Evolutionary conservation across 2,113 vertebrate species (phyloP), one percentile per base, ranked within the genome.

Genomic region (Oryctolagus cuniculus): DNA sequence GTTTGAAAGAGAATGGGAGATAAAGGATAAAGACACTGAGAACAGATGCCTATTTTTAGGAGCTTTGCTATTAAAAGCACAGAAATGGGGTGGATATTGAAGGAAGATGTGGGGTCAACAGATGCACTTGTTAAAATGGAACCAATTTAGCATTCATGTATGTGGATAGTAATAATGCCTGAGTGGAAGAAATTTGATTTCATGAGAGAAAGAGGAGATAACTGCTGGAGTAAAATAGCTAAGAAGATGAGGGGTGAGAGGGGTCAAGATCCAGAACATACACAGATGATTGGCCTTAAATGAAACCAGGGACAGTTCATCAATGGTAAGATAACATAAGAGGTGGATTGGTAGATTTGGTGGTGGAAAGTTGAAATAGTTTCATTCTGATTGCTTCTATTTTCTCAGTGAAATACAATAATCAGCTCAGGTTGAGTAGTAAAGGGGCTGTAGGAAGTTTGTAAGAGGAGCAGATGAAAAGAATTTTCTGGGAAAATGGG

Each of bases 391-490:
- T 81, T 87, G 72, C 61, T 93, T 81, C 78, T 79, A 80, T 88
- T 91, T 81, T 87, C 74, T 88, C 72, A 87, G 9, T 77, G 19
- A 93, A 93, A 89, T 91, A 74, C 91, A 61, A 34, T 64, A 72
- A 92, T 88, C 25, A 67, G 24, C 31, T 90, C 25, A 90, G 31
- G 36, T 51, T 92, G 69, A 96, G 3, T 12, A 80, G 34, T 73
- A 94, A 86, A 84, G 38, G 51, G 58, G 31, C 29, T 89, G 4
- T 44, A 89, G 58, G 13, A 77, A 22, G 9, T 63, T 93, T 92
- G 22, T 93, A 75, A 80, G 11, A 22, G 24, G 10, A 80, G 15
- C 6, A 94, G 21, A 67, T 83, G 11, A 87, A 92, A 97, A 92
- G 75, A 90, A 61, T 63, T 89, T 24, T 75, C 73, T 93, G 64